Evolutionary conservation across 37 sponge, comb jelly and placozoan genomes (phyloP).

Genomic region (Aplysina aerophoba): DNA sequence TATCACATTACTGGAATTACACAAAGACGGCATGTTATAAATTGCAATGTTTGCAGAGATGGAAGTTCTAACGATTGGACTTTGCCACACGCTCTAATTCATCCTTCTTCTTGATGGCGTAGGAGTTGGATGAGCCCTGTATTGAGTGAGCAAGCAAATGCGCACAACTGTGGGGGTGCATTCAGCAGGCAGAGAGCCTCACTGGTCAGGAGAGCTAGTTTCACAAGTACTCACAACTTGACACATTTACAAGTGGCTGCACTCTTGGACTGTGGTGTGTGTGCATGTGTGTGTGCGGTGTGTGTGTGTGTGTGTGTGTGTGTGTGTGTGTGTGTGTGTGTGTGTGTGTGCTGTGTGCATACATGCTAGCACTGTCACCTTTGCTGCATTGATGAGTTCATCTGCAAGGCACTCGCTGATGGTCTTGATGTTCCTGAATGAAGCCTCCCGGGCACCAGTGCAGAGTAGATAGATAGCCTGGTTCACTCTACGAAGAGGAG

Average conservation of each 20-base stretch:
- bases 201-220: no score
- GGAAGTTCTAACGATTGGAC: constrained; percentile 88
- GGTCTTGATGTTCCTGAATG: constrained; percentile 97
- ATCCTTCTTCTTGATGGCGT: constrained; percentile 99
- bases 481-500: constrained; percentile 96
- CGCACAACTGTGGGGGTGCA: no score
- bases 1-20: not conserved
- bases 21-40: not conserved
- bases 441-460: constrained; percentile 95
- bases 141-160: not conserved
- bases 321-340: not conserved
- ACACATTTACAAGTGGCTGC: no score
- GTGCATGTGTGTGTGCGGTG: not conserved
- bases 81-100: constrained; percentile 99
- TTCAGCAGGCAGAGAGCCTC: no score
- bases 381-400: constrained; percentile 98
- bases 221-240: no score
- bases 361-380: constrained; percentile 75
- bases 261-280: no score
- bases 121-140: constrained; percentile 97
- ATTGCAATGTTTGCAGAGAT: not conserved
- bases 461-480: constrained; percentile 98
- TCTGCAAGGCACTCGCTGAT: constrained; percentile 99
- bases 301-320: no score
- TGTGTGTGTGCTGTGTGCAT: not conserved